Evolutionary conservation across 2,797 vertebrate genomes (phyloP), one percentile per base, ranked within the genome.

Genomic region (Podarcis lilfordi): DNA sequence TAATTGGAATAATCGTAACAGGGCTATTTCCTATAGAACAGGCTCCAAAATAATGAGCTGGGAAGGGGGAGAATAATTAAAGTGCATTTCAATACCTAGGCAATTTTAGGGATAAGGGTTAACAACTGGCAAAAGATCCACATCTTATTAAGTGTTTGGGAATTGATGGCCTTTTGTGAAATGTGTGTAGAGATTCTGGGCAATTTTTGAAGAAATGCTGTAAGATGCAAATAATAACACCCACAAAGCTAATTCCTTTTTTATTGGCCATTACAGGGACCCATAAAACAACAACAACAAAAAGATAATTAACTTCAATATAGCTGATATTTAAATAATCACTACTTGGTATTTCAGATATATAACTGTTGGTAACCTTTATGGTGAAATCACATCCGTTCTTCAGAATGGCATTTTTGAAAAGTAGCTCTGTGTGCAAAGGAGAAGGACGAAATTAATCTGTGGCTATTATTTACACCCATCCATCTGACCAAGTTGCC

Each of bases 341-440:
- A 27, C 45, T 55, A 2, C 88, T 29, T 64, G 79, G 8, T 37
- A n/a, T 82, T 59, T 86, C 35, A 86, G 88, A 82, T 71, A 35
- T 71, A 74, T 77, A 76, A 76, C 88, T 27, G 1, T 29, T 74
- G 2, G 72, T 72, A 35, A 23, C 21, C 29, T 79, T 72, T 23
- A 10, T 64, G 15, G 79, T 72, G 6, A 45, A 6, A 90, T 90
- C 83, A 17, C 29, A 9, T 5, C 2, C 50, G 69, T 35, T 37
- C 90, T 37, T 85, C n/a, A 35, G 40, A 23, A 21, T 77, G 72
- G 25, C 40, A 64, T 80, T 93, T 92, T 80, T 84, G 74, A 89
- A 86, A 5, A 82, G 5, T 82, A 50, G 1, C n/a, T 3, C 11
- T 3, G 21, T 32, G 88, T 50, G 55, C 40, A 86, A 91, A 84